Conservation (phyloP, 2,888 invertebrate genomes). For the Drosophila anomelani region DNA sequence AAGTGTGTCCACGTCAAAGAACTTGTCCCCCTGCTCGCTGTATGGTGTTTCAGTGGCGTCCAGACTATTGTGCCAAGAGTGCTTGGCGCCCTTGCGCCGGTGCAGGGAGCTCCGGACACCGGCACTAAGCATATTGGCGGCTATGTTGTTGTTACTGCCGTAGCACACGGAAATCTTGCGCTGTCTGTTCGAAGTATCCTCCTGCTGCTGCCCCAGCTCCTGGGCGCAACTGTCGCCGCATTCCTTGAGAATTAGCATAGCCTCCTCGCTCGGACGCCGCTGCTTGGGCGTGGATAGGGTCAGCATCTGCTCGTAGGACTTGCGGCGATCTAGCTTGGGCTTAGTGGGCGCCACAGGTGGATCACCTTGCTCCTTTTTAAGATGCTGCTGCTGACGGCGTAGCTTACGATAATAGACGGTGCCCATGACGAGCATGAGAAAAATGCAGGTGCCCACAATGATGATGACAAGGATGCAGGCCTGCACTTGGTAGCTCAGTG, state of each 20-base stretch:
- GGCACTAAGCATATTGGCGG: constrained; percentile 49
- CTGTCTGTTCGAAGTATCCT: constrained; percentile 58
- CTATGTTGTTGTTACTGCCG: constrained; percentile 76
- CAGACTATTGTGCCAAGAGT: constrained; percentile 83
- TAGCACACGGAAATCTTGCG: constrained; percentile 83
- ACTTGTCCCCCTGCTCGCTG: constrained; percentile 62
- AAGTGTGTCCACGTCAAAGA: constrained; percentile 67
- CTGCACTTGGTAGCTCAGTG: constrained; percentile 87
- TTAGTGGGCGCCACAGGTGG: constrained; percentile 28
- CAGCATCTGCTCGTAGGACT: constrained; percentile 88
- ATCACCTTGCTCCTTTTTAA: constrained; percentile 53
- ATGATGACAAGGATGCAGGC: constrained; percentile 83
- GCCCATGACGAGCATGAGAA: constrained; percentile 80
- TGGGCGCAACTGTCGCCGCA: constrained; percentile 75
- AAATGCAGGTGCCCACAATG: constrained; percentile 82
- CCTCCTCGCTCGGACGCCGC: constrained; percentile 91
- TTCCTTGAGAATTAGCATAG: constrained; percentile 87
- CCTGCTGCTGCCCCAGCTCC: background rate
- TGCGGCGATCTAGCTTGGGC: constrained; percentile 85
- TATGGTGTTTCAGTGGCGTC: constrained; percentile 81
- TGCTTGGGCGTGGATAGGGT: constrained; percentile 72
- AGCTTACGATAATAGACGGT: constrained; percentile 82
- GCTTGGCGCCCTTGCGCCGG: constrained; percentile 74
- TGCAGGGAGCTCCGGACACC: constrained; percentile 47
- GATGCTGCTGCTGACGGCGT: constrained; percentile 73